Percentiles rank a stretch among this genome's conserved stretches.
Conservation (phyloP, 1,140 invertebrate genomes). For the Araneus ventricosus region DNA sequence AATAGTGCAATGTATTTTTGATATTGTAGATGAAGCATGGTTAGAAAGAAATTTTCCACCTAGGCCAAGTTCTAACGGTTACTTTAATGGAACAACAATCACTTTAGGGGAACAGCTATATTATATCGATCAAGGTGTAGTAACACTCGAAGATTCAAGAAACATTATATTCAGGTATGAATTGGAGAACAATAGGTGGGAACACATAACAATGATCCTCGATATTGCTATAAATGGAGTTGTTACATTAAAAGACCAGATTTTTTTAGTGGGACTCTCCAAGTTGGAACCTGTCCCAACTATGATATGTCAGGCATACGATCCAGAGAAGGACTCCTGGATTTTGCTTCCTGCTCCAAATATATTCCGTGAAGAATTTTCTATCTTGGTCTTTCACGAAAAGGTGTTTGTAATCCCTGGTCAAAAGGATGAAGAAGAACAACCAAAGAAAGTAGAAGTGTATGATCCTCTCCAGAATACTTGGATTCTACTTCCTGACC, state of each 20-base stretch:
- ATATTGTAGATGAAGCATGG: too few relatives aligned
- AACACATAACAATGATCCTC: too few relatives aligned
- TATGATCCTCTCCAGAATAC: neutral
- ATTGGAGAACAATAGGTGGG: neutral
- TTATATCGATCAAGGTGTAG: neutral
- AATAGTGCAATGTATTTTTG: too few relatives aligned
- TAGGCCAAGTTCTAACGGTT: too few relatives aligned
- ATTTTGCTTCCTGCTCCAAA: too few relatives aligned
- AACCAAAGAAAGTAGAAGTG: neutral
- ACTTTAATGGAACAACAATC: too few relatives aligned
- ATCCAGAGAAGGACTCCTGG: neutral
- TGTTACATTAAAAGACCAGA: neutral
- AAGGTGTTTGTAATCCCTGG: neutral
- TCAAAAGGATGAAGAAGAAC: neutral
- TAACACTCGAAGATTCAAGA: neutral
- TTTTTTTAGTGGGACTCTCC: neutral
- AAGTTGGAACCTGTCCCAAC: too few relatives aligned
- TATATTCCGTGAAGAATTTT: neutral
- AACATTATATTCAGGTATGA: neutral
- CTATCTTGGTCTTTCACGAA: neutral
- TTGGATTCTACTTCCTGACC: too few relatives aligned
- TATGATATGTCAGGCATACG: conserved; percentile 10
- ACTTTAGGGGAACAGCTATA: too few relatives aligned
- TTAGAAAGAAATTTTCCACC: too few relatives aligned
- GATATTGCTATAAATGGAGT: neutral